A percentile compares a stretch with the other conserved stretches of the same genome.
phyloP scores from a whole-genome alignment of 2,888 invertebrate species.

The Pocota personata region DNA sequence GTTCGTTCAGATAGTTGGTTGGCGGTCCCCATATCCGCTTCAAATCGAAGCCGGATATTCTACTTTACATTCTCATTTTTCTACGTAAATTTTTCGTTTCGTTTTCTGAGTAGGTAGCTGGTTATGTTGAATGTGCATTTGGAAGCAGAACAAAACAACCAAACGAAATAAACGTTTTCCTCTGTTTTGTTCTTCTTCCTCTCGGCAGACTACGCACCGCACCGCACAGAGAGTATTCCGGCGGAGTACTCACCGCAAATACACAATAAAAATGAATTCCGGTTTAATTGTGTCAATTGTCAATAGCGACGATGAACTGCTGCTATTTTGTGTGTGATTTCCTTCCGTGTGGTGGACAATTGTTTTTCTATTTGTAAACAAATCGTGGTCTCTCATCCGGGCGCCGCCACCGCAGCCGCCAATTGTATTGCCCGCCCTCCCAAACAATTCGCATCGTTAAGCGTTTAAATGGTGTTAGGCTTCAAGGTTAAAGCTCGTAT shows the following conservation, averaged over 20 bases:
- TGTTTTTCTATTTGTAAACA: conserved; percentile 70
- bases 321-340: conserved; percentile 59
- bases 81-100: conserved; percentile 57
- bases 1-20: neutral
- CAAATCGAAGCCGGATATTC: conserved; percentile 78
- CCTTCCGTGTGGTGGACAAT: conserved; percentile 48
- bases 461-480: conserved; percentile 28
- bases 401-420: conserved; percentile 24
- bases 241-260: conserved; percentile 40
- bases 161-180: conserved; percentile 53
- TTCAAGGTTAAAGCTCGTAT: conserved; percentile 55
- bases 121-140: conserved; percentile 26
- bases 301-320: conserved; percentile 47
- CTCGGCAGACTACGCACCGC: neutral
- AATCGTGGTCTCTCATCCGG: conserved; percentile 50
- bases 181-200: conserved; percentile 49
- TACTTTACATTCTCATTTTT: conserved; percentile 80
- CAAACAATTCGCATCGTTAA: conserved; percentile 20
- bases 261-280: conserved; percentile 58
- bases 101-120: conserved; percentile 26
- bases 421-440: neutral
- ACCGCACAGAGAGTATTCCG: conserved; percentile 1
- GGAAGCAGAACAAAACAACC: conserved; percentile 47
- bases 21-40: conserved; percentile 65
- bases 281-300: conserved; percentile 73